Conservation (phyloP, 1,140 invertebrate species). For the Conus betulinus region DNA sequence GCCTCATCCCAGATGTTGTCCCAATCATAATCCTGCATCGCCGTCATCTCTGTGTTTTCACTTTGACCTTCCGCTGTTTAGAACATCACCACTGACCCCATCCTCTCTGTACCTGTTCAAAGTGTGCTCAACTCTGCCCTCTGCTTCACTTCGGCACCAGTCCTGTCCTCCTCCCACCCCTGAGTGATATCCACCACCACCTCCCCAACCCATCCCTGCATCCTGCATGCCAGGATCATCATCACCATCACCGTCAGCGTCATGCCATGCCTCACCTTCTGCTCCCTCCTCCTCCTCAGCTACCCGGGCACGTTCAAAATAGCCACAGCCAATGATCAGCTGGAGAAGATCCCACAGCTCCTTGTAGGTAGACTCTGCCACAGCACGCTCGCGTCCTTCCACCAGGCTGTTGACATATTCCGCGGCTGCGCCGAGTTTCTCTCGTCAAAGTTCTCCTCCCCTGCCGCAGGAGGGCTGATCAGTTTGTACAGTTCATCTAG, state of each 20-base stretch:
- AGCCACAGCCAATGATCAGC: slow-evolving; percentile 86
- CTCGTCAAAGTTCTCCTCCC: slow-evolving; percentile 64
- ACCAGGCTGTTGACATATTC: slow-evolving; percentile 88
- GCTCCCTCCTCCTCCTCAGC: slow-evolving; percentile 50
- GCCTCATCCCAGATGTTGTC: too few relatives aligned
- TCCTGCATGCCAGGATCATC: slow-evolving; percentile 50
- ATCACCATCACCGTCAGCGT: slow-evolving; percentile 18
- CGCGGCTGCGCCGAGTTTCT: slow-evolving; percentile 84
- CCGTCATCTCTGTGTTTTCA: too few relatives aligned
- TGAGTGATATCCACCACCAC: too few relatives aligned
- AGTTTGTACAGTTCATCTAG: slow-evolving; percentile 84
- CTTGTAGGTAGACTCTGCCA: slow-evolving; percentile 85
- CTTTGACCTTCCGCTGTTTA: too few relatives aligned
- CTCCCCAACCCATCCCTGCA: slow-evolving; percentile 32
- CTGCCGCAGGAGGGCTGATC: slow-evolving; percentile 71
- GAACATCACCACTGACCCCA: too few relatives aligned
- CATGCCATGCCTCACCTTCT: slow-evolving; percentile 42
- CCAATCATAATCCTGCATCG: too few relatives aligned
- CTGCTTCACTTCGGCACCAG: too few relatives aligned
- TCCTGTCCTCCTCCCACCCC: too few relatives aligned
- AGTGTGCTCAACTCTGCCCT: too few relatives aligned
- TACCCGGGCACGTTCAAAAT: slow-evolving; percentile 80
- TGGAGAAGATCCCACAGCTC: slow-evolving; percentile 86
- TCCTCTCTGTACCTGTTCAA: too few relatives aligned
- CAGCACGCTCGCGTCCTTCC: slow-evolving; percentile 88